Evolutionary conservation across 2,797 vertebrate species (phyloP).

Genomic region (Mormyrops boulengeri): DNA sequence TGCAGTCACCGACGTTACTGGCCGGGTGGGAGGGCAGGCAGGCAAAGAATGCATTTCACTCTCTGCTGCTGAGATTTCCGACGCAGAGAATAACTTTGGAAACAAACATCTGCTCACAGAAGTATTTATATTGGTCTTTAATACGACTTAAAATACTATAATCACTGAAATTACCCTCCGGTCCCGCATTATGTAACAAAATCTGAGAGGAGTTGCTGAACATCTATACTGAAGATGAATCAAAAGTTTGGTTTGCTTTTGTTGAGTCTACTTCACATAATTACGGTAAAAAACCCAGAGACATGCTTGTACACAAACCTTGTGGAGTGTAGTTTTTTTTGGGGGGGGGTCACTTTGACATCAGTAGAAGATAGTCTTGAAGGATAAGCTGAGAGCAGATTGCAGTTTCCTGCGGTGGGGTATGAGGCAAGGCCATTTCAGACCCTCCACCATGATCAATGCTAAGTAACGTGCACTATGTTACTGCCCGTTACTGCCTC

Average conservation of each 20-base stretch:
- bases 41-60: not conserved
- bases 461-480: not conserved
- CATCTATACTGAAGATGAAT: not conserved
- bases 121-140: not conserved
- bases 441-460: not conserved
- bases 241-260: not conserved
- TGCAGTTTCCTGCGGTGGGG: not conserved
- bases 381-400: not conserved
- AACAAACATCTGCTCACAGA: not conserved
- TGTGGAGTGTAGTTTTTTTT: not conserved
- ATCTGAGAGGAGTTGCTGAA: not conserved
- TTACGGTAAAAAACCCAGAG: not conserved
- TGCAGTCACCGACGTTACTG: not conserved
- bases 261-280: not conserved
- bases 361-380: not conserved
- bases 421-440: not conserved
- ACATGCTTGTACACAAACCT: not conserved
- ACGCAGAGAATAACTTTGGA: not conserved
- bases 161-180: not conserved
- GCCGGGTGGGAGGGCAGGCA: not conserved
- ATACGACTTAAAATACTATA: not conserved
- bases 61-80: not conserved
- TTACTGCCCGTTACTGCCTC: not conserved
- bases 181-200: not conserved
- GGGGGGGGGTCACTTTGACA: not conserved